Percentiles rank a stretch among this genome's conserved stretches.
phyloP scores from a whole-genome alignment of 2,797 vertebrate species.

The Mus minutoides region DNA sequence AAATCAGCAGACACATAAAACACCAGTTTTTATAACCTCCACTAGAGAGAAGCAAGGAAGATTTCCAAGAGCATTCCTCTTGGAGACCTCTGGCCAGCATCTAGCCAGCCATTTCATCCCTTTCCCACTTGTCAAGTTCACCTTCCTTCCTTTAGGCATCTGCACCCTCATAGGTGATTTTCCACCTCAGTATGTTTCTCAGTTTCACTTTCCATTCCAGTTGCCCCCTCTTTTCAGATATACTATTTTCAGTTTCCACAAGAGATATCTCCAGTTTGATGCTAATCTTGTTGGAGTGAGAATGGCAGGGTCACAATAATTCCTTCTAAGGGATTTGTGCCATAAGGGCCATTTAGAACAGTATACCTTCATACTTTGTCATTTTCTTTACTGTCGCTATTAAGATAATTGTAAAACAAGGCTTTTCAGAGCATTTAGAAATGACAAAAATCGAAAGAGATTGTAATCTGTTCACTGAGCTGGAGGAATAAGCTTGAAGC shows the following conservation, averaged over 20 bases:
- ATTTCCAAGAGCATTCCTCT: background rate
- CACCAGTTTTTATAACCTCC: background rate
- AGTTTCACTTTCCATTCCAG: background rate
- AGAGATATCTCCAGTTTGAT: background rate
- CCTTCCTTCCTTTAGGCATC: background rate
- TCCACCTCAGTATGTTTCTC: background rate
- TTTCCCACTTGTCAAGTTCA: background rate
- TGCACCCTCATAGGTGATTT: background rate
- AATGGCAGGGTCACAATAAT: background rate
- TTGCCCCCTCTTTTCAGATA: background rate
- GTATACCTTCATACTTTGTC: too few species aligned
- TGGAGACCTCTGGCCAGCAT: background rate
- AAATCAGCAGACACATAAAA: background rate
- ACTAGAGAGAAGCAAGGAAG: background rate
- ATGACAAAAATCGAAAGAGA: background rate
- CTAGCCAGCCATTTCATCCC: background rate
- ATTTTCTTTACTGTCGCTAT: background rate
- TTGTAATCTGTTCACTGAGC: background rate
- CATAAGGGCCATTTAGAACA: background rate
- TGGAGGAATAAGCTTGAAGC: background rate
- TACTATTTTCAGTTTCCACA: background rate
- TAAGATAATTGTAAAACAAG: background rate
- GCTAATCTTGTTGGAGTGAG: background rate
- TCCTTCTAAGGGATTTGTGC: slow-evolving; percentile 31
- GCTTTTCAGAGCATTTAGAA: slow-evolving; percentile 6